Base-by-base conservation (phyloP, 2,888 invertebrate species). In the Galerucella pusilla region DNA sequence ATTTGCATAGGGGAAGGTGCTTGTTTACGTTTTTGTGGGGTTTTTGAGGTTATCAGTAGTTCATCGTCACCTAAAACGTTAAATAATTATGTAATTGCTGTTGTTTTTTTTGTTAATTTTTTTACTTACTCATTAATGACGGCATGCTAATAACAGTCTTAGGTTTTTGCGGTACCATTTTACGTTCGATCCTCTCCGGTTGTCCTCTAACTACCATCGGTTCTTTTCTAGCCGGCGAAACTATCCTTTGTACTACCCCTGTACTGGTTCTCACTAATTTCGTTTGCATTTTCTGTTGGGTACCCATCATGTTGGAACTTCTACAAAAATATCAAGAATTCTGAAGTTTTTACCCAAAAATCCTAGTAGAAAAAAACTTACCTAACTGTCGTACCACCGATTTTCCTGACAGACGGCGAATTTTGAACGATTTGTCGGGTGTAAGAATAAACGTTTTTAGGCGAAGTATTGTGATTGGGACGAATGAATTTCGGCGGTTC, bases 141-240 rank as follows among this genome's bases (percentile, higher is more conserved):
- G 86, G 86, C 86, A 86, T 87, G 73, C 81, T 87, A 42, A 86
- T 86, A 11, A 86, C 83, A 2, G 81, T 76, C 74, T 82, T 83
- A 65, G 84, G 80, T 66, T 81, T 80, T 16, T 74, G 49, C 12
- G 76, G 76, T 2, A 63, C 42, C 7, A 73, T 68, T n/a, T 73
- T 71, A n/a, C 71, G 66, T 16, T 73, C 74, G 10, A 73, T 68
- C 45, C 75, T 77, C 42, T 80, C 80, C 1, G 73, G 66, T 52
- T 77, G 79, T n/a, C 73, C 73, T 16, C 77, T 59, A 7, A 77
- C 68, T 52, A 74, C 45, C 46, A 73, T 14, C n/a, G 77, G 75
- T 59, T 76, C 76, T 60, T 71, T 74, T 14, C 71, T 75, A 14
- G 73, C 35, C 12, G 72, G 75, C 10, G 74, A 71, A 42, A 73